These are phyloP conservation scores for Nematopogon swammerdamellus DNA, from an alignment of 2,888 invertebrate species.

Conservation along the genomic window DNA sequence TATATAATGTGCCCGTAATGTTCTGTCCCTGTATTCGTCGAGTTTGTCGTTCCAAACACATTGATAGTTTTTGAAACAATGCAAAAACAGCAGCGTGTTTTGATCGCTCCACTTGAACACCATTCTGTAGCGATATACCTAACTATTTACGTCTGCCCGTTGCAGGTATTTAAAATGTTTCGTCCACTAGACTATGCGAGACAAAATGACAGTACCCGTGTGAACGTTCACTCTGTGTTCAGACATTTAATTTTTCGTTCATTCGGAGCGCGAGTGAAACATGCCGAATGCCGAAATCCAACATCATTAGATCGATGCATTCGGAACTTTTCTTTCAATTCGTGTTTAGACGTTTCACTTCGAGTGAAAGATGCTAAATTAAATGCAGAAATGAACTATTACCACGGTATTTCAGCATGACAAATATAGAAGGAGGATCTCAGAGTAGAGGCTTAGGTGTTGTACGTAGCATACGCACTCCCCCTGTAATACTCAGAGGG, in stretches of 20 bases:
- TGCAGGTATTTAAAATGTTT: no score
- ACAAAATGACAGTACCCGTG: conserved; percentile 13
- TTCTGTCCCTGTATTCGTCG: conserved; percentile 13
- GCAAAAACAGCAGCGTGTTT: conserved; percentile 12
- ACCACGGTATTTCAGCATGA: no score
- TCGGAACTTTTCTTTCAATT: conserved; percentile 13
- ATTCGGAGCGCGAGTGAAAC: conserved; percentile 12
- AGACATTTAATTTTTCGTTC: conserved; percentile 12
- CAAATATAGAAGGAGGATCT: no score
- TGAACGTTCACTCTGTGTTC: conserved; percentile 12
- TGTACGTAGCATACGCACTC: no score
- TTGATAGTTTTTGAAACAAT: conserved; percentile 13
- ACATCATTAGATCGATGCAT: conserved; percentile 13
- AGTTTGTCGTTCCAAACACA: conserved; percentile 13
- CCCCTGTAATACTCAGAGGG: no score
- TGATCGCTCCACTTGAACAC: conserved; percentile 14
- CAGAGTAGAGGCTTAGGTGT: no score
- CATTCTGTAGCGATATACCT: conserved; percentile 11
- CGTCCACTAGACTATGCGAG: no score
- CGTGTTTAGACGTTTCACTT: conserved; percentile 8
- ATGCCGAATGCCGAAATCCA: conserved; percentile 9
- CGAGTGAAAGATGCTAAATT: conserved; percentile 5
- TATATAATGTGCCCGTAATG: conserved; percentile 10
- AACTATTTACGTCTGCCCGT: conserved; percentile 7
- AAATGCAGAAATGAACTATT: conserved; percentile 5